Percentiles rank a stretch among this genome's conserved stretches.
These are phyloP conservation scores for Coregonus ussuriensis DNA, from an alignment of 2,797 vertebrate genomes.

Conservation along the genomic window DNA sequence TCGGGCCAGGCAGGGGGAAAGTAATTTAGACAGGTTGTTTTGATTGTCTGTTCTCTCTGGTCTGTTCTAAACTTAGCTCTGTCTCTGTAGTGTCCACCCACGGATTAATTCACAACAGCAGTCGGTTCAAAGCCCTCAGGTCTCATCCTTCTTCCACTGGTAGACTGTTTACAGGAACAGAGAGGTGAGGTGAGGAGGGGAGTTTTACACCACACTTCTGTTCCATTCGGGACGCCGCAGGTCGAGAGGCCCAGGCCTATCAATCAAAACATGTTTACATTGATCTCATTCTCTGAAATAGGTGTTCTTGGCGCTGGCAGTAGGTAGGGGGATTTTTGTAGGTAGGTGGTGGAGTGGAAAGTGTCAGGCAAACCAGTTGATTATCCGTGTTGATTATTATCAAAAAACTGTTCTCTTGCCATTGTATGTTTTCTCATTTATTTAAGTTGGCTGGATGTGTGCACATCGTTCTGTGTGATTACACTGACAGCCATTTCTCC, in stretches of 20 bases:
- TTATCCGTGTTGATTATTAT: not conserved
- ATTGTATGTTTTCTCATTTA: no score
- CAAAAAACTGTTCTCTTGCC: no score
- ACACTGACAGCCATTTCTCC: no score
- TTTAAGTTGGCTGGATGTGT: not conserved
- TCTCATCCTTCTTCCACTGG: conserved; percentile 43
- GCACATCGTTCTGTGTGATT: no score
- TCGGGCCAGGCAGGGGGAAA: conserved; percentile 52
- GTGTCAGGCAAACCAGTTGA: not conserved
- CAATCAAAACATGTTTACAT: conserved; percentile 5
- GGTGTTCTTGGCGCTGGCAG: not conserved
- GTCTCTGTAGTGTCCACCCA: conserved; percentile 57
- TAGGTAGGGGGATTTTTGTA: not conserved
- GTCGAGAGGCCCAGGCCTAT: no score
- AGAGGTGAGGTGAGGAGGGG: conserved; percentile 45
- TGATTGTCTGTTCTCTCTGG: conserved; percentile 56
- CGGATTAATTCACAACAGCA: conserved; percentile 69
- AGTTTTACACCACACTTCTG: conserved; percentile 43
- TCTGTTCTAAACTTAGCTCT: conserved; percentile 72
- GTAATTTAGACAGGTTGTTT: conserved; percentile 53
- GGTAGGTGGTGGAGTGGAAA: not conserved
- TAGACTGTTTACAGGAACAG: conserved; percentile 68
- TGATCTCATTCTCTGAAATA: not conserved
- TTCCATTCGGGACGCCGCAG: conserved; percentile 53
- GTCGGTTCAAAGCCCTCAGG: conserved; percentile 56